Percentiles rank a stretch among this genome's conserved stretches.
Conservation (phyloP, 2,888 invertebrate genomes). For the Phorcus lineatus region DNA sequence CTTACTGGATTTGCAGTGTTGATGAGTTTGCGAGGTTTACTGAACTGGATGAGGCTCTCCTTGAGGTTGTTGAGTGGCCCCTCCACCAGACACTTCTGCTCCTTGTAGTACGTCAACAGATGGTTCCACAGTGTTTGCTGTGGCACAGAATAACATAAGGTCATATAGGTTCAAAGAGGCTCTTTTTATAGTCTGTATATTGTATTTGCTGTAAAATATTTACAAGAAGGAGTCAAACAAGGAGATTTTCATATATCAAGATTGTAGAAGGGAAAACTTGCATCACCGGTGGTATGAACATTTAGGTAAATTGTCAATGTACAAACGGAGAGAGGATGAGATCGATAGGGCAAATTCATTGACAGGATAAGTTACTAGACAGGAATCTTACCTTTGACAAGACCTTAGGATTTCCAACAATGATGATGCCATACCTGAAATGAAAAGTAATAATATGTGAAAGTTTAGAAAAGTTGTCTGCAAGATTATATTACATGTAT, state of each 20-base stretch:
- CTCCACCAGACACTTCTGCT: constrained; percentile 96
- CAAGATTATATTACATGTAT: no score
- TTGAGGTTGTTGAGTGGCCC: constrained; percentile 97
- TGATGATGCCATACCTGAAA: constrained; percentile 90
- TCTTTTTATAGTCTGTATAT: no score
- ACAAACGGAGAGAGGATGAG: no score
- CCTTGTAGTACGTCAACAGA: constrained; percentile 96
- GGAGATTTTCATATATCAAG: no score
- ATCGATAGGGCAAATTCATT: no score
- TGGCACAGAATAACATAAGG: constrained; percentile 8
- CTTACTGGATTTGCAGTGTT: constrained; percentile 90
- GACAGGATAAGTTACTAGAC: neutral
- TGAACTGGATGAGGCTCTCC: constrained; percentile 96
- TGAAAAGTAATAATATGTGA: neutral
- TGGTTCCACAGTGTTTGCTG: constrained; percentile 98
- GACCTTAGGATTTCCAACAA: constrained; percentile 99
- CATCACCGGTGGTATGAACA: no score
- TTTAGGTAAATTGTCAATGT: no score
- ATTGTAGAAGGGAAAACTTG: no score
- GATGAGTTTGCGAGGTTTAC: constrained; percentile 95
- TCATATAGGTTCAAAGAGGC: neutral
- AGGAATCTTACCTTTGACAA: constrained; percentile 85
- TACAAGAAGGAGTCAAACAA: no score
- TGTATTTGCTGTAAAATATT: no score
- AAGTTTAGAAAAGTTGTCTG: no score